Evolutionary conservation across 1,140 invertebrate genomes (phyloP), one percentile per base, ranked within the genome.

Genomic region (Maniola jurtina): DNA sequence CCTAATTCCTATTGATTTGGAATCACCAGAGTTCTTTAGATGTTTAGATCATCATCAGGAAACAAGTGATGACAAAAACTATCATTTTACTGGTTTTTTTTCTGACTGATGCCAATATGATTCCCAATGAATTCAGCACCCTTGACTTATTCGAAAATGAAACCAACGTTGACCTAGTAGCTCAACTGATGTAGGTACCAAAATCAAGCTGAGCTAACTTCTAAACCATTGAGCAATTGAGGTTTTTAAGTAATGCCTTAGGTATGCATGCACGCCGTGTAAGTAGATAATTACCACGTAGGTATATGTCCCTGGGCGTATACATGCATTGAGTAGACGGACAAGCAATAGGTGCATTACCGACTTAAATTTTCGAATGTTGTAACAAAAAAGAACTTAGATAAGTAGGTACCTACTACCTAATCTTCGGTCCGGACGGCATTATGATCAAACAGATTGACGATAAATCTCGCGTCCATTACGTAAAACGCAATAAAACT

Each of bases 401-500:
- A 25, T 25, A 25, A 25, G 25, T 25, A 25, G 4, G 25, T 25
- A 25, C 25, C 25, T 25, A 25, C 25, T 25, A 25, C 25, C 25
- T 25, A n/a, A 36, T 61, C 33, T 25, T 61, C 25, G 35, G 36
- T 35, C 34, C 34, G 54, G 34, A 55, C n/a, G 8, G 7, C 13
- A 61, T 56, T 60, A 61, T 52, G 62, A 66, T 55, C 61, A 57
- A 64, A 57, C 52, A 64, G 65, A 68, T 71, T 50, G 35, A 35
- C 58, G 62, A 64, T 61, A 61, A 65, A 45, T 40, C 15, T 40
- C 34, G 48, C 35, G 57, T 57, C 56, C 45, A 58, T 72, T 68
- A 72, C 71, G 45, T 69, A 69, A 72, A 57, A 33, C 52, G 47
- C 54, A 56, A 62, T 52, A 65, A 66, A 66, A 61, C 60, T 45